A percentile compares a stretch with the other conserved stretches of the same genome.
phyloP scores from a whole-genome alignment of 2,797 vertebrate genomes.

The Chiloscyllium punctatum region DNA sequence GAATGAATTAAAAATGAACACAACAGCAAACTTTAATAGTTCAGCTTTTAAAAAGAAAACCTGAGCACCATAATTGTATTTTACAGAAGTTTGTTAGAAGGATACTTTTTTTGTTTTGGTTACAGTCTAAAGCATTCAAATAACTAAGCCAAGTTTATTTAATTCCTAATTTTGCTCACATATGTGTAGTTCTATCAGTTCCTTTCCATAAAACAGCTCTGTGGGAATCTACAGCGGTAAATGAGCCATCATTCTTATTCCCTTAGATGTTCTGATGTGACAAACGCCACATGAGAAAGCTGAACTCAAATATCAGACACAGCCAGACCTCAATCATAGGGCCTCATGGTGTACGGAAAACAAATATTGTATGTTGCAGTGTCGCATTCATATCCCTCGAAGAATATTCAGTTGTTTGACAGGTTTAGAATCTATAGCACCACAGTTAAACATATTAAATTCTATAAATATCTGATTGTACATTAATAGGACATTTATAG shows the following conservation, averaged over 20 bases:
- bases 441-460: not conserved
- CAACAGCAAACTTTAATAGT: not conserved
- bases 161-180: not conserved
- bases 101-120: not conserved
- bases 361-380: not conserved
- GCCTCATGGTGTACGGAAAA: not conserved
- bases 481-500: not conserved
- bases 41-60: not conserved
- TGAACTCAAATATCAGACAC: not conserved
- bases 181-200: not conserved
- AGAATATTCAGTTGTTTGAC: not conserved
- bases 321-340: not conserved
- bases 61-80: not conserved
- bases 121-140: not conserved
- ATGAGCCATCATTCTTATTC: conserved; percentile 9
- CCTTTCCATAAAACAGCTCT: not conserved
- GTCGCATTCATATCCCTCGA: not conserved
- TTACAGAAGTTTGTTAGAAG: not conserved
- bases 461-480: not conserved
- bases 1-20: not conserved
- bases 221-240: not conserved
- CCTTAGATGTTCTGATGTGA: not conserved
- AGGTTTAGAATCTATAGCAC: not conserved
- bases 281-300: not conserved
- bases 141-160: not conserved